Conservation (phyloP, 2,797 vertebrate genomes). For the Helicolenus hilgendorfi region DNA sequence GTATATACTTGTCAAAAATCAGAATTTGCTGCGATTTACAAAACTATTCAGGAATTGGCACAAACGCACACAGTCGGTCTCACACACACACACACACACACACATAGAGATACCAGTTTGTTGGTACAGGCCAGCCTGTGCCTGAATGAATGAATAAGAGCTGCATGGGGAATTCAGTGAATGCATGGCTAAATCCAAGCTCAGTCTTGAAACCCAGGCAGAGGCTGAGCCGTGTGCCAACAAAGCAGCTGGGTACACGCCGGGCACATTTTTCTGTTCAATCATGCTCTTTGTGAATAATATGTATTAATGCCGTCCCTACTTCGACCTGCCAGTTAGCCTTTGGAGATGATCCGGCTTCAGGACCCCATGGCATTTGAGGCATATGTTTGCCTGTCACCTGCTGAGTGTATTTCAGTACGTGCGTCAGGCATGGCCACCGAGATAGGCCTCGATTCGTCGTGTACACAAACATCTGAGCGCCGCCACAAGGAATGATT, state of each 20-base stretch:
- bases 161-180: conserved; percentile 86
- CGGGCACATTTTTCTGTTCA: conserved; percentile 89
- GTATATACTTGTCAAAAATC: conserved; percentile 62
- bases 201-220: conserved; percentile 78
- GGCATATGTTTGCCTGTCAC: conserved; percentile 88
- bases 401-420: conserved; percentile 83
- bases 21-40: conserved; percentile 68
- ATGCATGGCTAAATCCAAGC: conserved; percentile 83
- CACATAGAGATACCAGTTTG: conserved; percentile 66
- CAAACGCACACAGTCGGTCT: conserved; percentile 21
- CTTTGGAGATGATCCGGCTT: conserved; percentile 90
- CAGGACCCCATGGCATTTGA: conserved; percentile 88
- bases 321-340: conserved; percentile 89
- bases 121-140: conserved; percentile 70
- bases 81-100: conserved; percentile 22
- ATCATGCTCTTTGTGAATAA: conserved; percentile 92
- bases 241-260: conserved; percentile 84
- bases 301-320: conserved; percentile 87
- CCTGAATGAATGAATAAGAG: conserved; percentile 81
- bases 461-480: conserved; percentile 72
- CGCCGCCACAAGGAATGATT: conserved; percentile 51
- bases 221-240: conserved; percentile 77
- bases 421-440: conserved; percentile 50
- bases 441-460: conserved; percentile 66
- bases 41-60: conserved; percentile 56